Conservation (phyloP, 2,888 invertebrate genomes). For the Erebia aethiops region DNA sequence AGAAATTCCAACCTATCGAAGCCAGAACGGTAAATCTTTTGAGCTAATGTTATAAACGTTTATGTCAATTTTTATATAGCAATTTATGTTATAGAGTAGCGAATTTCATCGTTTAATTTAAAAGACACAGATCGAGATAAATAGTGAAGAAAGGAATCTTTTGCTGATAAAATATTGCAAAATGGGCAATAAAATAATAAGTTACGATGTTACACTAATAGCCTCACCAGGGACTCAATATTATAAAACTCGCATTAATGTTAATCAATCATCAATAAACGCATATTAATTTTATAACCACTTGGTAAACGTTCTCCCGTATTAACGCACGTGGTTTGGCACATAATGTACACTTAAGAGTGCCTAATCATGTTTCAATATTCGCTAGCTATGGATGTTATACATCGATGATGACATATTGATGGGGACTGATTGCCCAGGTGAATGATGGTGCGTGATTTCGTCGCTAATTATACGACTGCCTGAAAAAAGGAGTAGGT, state of each 20-base stretch:
- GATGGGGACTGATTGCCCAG: neutral
- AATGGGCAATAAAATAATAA: neutral
- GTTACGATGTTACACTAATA: neutral
- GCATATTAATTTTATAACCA: neutral
- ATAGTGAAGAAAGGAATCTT: neutral
- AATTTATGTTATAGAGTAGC: no score
- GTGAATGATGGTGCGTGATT: slow-evolving; percentile 7
- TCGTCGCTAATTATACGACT: neutral
- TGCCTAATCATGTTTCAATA: slow-evolving; percentile 10
- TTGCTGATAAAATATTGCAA: neutral
- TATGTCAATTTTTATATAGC: neutral
- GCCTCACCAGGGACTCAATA: neutral
- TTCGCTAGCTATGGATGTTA: neutral
- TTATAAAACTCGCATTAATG: neutral
- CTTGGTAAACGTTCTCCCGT: neutral
- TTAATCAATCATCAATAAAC: neutral
- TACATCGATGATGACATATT: neutral
- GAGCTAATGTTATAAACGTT: neutral
- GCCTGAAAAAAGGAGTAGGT: no score
- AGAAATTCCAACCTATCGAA: neutral
- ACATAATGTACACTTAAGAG: neutral
- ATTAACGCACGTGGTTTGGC: neutral
- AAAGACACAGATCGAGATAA: neutral
- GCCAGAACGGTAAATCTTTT: neutral
- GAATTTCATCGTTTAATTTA: neutral